Percentiles rank a stretch among this genome's conserved stretches.
phyloP scores from a whole-genome alignment of 2,888 invertebrate genomes.

The Lissocephala sabroskyi region DNA sequence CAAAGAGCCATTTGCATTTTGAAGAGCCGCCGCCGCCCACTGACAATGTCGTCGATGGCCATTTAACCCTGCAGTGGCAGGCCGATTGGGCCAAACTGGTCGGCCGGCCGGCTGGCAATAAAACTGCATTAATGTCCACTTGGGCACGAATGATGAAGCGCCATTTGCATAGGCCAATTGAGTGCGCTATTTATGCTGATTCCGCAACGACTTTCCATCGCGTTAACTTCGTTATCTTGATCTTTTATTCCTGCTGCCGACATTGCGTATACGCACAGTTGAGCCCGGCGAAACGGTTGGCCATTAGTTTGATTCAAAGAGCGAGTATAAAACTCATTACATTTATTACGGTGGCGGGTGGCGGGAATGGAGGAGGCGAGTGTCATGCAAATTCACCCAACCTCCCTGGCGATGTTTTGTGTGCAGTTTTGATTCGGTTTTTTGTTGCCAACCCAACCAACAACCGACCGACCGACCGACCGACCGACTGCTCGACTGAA shows the following conservation, averaged over 20 bases:
- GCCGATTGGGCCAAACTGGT: conserved; percentile 23
- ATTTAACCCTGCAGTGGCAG: conserved; percentile 57
- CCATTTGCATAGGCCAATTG: conserved; percentile 1
- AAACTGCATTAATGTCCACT: conserved; percentile 55
- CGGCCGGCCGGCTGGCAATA: conserved; percentile 3
- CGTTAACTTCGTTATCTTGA: not conserved
- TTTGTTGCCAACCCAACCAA: too few species aligned
- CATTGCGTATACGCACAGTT: conserved; percentile 50
- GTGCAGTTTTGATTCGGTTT: too few species aligned
- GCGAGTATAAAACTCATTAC: not conserved
- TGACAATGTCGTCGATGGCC: conserved; percentile 40
- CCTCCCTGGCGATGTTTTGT: too few species aligned
- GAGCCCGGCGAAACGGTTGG: conserved; percentile 25
- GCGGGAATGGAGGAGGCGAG: too few species aligned
- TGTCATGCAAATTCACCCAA: too few species aligned
- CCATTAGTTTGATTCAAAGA: conserved; percentile 39
- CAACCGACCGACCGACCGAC: too few species aligned
- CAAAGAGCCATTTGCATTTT: conserved; percentile 57
- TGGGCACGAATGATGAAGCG: conserved; percentile 42
- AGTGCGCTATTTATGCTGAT: conserved; percentile 29
- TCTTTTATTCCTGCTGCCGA: conserved; percentile 22
- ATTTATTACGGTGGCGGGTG: too few species aligned
- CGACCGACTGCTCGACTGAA: too few species aligned
- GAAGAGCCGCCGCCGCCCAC: conserved; percentile 31
- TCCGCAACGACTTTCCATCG: conserved; percentile 23